Evolutionary conservation across 2,113 vertebrate species (phyloP).

Genomic region (Python bivittatus): DNA sequence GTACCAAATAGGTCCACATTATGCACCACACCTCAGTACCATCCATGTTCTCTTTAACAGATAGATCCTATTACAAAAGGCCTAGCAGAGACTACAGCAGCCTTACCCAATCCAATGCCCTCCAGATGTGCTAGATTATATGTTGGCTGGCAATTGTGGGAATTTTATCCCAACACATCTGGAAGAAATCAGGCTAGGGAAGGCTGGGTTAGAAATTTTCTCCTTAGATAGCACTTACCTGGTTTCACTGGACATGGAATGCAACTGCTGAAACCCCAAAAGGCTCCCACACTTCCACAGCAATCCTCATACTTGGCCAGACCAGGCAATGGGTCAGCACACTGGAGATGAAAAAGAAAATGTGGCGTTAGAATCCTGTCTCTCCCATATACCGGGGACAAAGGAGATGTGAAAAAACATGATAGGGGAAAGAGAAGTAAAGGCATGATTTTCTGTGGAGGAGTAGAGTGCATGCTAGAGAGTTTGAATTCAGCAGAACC

Average conservation of each 20-base stretch:
- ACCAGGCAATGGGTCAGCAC: conserved; percentile 86
- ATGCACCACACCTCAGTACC: background rate
- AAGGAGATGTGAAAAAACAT: background rate
- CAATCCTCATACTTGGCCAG: conserved; percentile 91
- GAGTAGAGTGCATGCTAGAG: background rate
- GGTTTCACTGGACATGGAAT: conserved; percentile 87
- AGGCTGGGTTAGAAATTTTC: background rate
- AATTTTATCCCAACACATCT: background rate
- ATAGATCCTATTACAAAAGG: accelerated
- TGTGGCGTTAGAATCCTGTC: conserved; percentile 20
- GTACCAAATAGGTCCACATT: background rate
- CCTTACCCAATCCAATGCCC: background rate
- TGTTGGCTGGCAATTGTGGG: background rate
- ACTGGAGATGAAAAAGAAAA: conserved; percentile 74
- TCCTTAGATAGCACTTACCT: conserved; percentile 74
- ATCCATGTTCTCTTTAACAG: background rate
- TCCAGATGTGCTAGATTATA: background rate
- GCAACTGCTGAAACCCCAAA: conserved; percentile 88
- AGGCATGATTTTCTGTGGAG: background rate
- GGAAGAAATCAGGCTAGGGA: background rate
- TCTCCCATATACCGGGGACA: background rate
- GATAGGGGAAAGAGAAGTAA: background rate
- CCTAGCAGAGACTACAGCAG: background rate
- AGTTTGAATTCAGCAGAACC: background rate
- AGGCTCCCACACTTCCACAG: conserved; percentile 90